Percentiles rank a stretch among this genome's conserved stretches.
Evolutionary conservation across 2,797 vertebrate species (phyloP).

Genomic region (Leptodactylus fallax): DNA sequence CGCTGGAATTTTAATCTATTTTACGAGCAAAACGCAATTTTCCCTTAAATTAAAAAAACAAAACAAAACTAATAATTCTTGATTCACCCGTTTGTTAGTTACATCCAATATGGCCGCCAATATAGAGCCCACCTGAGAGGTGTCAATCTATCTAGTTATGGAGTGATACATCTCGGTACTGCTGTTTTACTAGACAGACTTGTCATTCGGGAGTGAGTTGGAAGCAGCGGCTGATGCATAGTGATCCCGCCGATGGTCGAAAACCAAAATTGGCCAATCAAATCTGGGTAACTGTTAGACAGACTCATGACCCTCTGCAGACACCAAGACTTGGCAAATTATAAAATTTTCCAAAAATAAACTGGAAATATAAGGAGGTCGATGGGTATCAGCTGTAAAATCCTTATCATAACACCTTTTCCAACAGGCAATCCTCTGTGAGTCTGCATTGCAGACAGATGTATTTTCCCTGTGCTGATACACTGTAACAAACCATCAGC

Average conservation of each 20-base stretch:
- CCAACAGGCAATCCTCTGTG: no score
- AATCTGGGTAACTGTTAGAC: background rate
- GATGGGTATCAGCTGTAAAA: no score
- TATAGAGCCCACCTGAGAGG: background rate
- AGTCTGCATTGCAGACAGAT: no score
- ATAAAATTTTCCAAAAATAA: no score
- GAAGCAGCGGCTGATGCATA: background rate
- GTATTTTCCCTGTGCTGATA: no score
- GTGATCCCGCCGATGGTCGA: background rate
- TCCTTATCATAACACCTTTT: no score
- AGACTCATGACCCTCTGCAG: background rate
- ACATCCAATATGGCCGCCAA: background rate
- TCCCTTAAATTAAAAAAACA: background rate
- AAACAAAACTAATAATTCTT: background rate
- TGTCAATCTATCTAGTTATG: background rate
- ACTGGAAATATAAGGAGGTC: no score
- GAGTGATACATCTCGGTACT: background rate
- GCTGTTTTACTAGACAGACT: background rate
- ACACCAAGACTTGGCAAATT: no score
- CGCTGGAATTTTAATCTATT: background rate
- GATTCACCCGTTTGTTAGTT: background rate
- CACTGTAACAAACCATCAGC: no score
- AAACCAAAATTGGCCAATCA: background rate
- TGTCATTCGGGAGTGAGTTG: background rate
- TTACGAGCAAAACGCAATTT: background rate